Evolutionary conservation across 2,797 vertebrate genomes (phyloP), one percentile per base, ranked within the genome.

Genomic region (Caiman crocodilus): DNA sequence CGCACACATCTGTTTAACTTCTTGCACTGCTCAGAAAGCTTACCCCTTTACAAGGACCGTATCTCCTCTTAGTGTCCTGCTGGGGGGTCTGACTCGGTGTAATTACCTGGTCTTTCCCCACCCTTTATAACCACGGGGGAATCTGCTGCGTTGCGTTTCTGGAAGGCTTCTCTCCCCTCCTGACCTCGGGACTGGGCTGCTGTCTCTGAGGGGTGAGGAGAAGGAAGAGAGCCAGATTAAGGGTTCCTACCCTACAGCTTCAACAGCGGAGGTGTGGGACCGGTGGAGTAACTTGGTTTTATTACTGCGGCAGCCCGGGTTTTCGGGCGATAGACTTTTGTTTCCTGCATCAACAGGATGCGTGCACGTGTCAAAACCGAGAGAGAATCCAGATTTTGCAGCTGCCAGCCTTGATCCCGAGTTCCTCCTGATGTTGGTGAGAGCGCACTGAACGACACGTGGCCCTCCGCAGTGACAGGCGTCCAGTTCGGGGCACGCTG

Each of bases 401-500:
- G 87, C 85, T 97, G 94, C 79, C 79, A 88, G 0, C 71, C 87
- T 93, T 88, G 87, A 15, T 23, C 77, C 61, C 60, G 65, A 42
- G 90, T 75, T 57, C 81, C 82, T 1, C 58, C 79, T 20, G 59
- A 79, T 60, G 35, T 85, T 84, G 1, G 32, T 23, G 59, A 21
- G 14, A 25, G 86, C 71, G 79, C 35, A 1, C 26, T 42, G 90
- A 89, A 74, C 88, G 86, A 84, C 7, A 60, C 64, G 1, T 0
- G 0, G 58, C 76, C 95, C 93, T 20, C 6, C 85, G 59, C 58
- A 1, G 0, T 35, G 87, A 65, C 16, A 61, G 85, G 80, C 86
- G 89, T 90, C 92, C 94, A 95, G 95, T 96, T 90, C 90, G 0
- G 20, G 11, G 80, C 5, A 81, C 95, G 95, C 94, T 93, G 95